A percentile compares a stretch with the other conserved stretches of the same genome.
phyloP scores from a whole-genome alignment of 2,797 vertebrate species.

The Lepus oiostolus region DNA sequence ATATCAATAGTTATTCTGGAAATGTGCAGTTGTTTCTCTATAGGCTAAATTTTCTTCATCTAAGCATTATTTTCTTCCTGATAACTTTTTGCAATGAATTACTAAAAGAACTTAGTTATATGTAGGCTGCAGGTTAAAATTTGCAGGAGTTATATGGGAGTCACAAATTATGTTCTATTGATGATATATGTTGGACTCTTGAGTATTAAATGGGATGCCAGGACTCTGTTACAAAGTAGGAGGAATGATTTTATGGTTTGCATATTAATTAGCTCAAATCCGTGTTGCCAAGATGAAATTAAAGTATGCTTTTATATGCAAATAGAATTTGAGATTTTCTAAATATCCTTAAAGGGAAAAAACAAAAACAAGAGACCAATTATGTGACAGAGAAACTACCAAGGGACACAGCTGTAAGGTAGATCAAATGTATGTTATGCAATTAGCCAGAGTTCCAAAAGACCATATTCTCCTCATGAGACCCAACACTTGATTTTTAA shows the following conservation, averaged over 20 bases:
- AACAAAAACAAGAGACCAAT: background rate
- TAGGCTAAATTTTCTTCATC: background rate
- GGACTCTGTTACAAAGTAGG: background rate
- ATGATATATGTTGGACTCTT: background rate
- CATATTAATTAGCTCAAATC: constrained; percentile 24
- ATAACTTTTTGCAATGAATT: background rate
- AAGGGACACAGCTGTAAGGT: background rate
- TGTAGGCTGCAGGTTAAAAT: background rate
- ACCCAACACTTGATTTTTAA: background rate
- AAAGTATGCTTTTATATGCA: background rate
- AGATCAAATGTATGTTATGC: background rate
- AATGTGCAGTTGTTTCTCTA: background rate
- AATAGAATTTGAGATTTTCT: constrained; percentile 29
- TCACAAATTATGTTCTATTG: background rate
- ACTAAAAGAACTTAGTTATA: background rate
- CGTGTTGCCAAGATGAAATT: constrained; percentile 26
- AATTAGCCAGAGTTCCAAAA: background rate
- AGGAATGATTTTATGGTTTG: background rate
- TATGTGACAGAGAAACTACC: background rate
- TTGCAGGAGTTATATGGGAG: background rate
- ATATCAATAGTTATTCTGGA: background rate
- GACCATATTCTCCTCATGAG: background rate
- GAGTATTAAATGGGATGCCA: background rate
- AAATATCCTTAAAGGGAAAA: constrained; percentile 20
- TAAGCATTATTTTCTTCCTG: background rate